Percentiles rank a stretch among this genome's conserved stretches.
phyloP scores from a whole-genome alignment of 2,113 vertebrate genomes.

The Antechinus stuartii region DNA sequence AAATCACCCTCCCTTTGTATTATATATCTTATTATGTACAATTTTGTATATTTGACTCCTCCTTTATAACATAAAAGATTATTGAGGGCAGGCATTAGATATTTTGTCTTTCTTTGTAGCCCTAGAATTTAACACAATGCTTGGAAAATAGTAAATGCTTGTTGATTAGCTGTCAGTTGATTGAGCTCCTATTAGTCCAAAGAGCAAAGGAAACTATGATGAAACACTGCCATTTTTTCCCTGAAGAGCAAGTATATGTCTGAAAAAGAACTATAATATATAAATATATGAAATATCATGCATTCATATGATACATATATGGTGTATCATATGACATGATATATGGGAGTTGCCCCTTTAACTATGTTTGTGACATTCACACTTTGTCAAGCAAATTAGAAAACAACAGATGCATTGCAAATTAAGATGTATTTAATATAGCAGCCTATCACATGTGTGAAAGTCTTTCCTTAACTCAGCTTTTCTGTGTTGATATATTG shows the following conservation, averaged over 20 bases:
- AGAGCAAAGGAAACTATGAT: slow-evolving; percentile 82
- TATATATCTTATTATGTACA: background rate
- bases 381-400: slow-evolving; percentile 90
- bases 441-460: slow-evolving; percentile 89
- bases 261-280: slow-evolving; percentile 74
- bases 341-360: slow-evolving; percentile 78
- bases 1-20: slow-evolving; percentile 32
- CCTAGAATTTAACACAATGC: background rate
- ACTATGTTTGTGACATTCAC: slow-evolving; percentile 85
- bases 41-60: slow-evolving; percentile 27
- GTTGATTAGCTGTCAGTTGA: background rate
- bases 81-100: background rate
- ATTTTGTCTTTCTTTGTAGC: background rate
- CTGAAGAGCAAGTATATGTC: slow-evolving; percentile 82
- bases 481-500: slow-evolving; percentile 87
- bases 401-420: slow-evolving; percentile 92
- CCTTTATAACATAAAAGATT: background rate
- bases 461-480: slow-evolving; percentile 87
- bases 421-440: slow-evolving; percentile 92
- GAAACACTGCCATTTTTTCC: slow-evolving; percentile 81
- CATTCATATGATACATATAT: background rate
- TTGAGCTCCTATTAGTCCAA: slow-evolving; percentile 63
- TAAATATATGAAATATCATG: background rate
- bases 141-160: background rate
- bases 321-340: background rate